Evolutionary conservation across 2,113 vertebrate species (phyloP), one percentile per base, ranked within the genome.

Genomic region (Tylochromis polylepis): DNA sequence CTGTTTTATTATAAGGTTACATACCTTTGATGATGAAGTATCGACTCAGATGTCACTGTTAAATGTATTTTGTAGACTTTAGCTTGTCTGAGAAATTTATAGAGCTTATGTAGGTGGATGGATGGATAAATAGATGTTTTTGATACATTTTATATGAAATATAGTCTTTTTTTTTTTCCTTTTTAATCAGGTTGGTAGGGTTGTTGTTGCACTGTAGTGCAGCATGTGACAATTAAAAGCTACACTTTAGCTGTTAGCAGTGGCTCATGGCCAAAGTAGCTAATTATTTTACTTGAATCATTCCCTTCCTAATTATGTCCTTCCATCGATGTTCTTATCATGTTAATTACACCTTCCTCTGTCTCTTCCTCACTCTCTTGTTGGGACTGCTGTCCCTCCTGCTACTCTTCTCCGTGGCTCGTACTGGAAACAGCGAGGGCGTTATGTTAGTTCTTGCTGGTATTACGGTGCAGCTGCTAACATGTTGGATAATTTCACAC

Each of bases 121-220:
- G 11, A 65, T 38, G 36, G 36, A 38, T 65, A 38, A 65, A 38
- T 65, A 38, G 11, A 65, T 65, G 60, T 38, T 65, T 65, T n/a
- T 14, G 6, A 65, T 65, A 38, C 31, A 38, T 20, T 2, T 38
- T 8, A 38, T n/a, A 14, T 65, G 34, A 65, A 65, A 8, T 22
- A 0, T 65, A 1, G n/a, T 20, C n/a, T 65, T 36, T 0, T 34
- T 20, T 31, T 3, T 59, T 36, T 38, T 0, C 6, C 6, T 11
- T 65, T 65, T 0, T 38, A 65, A 65, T 1, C 34, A 65, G 60
- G 60, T 65, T 65, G 20, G 0, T 38, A 0, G 34, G 60, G 6
- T 65, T 22, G 34, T 3, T 38, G 20, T 65, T 65, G 0, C 34
- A 65, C 34, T 65, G 20, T 8, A 36, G 60, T 65, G 31, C 31